Evolutionary conservation across 2,888 invertebrate species (phyloP), one percentile per base, ranked within the genome.

Genomic region (Acronicta alni): DNA sequence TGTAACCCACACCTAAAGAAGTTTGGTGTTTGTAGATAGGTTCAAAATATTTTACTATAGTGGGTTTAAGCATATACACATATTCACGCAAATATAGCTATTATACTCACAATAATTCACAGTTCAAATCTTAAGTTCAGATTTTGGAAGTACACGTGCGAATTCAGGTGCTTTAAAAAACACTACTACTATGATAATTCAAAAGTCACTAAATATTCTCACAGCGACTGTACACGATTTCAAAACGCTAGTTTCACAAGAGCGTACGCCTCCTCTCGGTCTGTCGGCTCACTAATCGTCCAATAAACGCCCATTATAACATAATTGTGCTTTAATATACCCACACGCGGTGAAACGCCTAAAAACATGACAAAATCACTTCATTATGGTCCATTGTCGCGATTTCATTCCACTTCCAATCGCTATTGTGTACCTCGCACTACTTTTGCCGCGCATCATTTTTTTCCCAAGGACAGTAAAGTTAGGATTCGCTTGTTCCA

Each of bases 241-340:
- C 77, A 73, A 78, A 82, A 80, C 61, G 70, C 69, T 68, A 80
- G 80, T 87, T 86, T 85, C 86, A 72, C 76, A 84, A 75, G 46
- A 67, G 26, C 65, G 9, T 26, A 66, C 72, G 72, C 71, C 76
- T 77, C 64, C 64, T 65, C 66, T 65, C 66, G 66, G 75, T 69
- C 79, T 65, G 74, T 77, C 75, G 76, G 69, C 75, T 66, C 80
- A 77, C 88, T 91, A 92, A 93, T 92, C 87, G 91, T 82, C 82
- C 88, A 83, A 89, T 91, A 91, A 92, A 86, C 87, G 88, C 77
- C 88, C 86, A 88, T 92, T 90, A 89, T 85, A 86, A 84, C 87
- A 84, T 93, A 93, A 92, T 93, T 89, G 91, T 85, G 72, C 83
- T 87, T 88, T 91, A 92, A 93, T 91, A 89, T 86, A 87, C 88